Conservation (phyloP, 2,113 vertebrate species). For the Platanista minor region DNA sequence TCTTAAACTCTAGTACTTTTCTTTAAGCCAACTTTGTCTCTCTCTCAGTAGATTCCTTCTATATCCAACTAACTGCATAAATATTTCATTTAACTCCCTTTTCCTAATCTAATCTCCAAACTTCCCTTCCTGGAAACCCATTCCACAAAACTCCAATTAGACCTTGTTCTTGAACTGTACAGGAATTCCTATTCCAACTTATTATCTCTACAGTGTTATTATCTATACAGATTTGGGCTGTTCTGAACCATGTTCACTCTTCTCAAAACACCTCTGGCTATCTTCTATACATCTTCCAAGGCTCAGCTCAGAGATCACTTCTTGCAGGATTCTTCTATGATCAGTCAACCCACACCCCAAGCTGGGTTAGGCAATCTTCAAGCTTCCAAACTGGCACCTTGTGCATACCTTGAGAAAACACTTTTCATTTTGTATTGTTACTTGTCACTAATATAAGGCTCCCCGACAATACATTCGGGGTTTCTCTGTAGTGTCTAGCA, state of each 20-base stretch:
- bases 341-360: not conserved
- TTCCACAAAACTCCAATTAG: not conserved
- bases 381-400: constrained; percentile 4
- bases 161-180: not conserved
- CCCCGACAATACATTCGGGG: not conserved
- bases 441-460: not conserved
- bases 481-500: not conserved
- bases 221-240: not conserved
- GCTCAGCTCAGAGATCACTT: not conserved
- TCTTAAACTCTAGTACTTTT: not conserved
- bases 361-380: not conserved
- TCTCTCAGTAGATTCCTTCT: not conserved
- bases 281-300: not conserved
- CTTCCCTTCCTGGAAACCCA: not conserved
- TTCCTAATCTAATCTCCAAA: not conserved
- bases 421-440: constrained; percentile 14
- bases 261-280: constrained; percentile 20
- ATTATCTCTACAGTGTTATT: not conserved
- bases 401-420: not conserved
- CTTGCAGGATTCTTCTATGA: not conserved
- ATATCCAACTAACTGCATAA: not conserved
- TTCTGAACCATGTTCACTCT: not conserved
- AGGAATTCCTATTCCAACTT: not conserved
- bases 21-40: not conserved
- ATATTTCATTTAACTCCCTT: not conserved